These are phyloP conservation scores for Marmota flaviventris DNA, from an alignment of 2,113 vertebrate genomes.

Conservation along the genomic window DNA sequence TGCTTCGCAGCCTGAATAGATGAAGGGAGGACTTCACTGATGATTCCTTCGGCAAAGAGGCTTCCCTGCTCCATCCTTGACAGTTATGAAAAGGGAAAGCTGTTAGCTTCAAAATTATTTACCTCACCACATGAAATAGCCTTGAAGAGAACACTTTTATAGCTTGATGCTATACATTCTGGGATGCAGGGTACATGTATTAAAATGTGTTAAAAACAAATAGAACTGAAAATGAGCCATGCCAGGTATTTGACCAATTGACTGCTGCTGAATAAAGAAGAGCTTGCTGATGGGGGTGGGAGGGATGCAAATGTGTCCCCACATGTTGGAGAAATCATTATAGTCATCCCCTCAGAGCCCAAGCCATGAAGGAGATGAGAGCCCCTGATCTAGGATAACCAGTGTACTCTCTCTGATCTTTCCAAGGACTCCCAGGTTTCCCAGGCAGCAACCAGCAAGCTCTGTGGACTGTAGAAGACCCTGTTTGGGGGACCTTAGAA, in stretches of 20 bases:
- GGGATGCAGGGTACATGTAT: not conserved
- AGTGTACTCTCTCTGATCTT: conserved; percentile 6
- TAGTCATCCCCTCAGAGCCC: not conserved
- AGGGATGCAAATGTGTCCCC: not conserved
- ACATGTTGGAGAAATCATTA: not conserved
- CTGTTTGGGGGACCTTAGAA: not conserved
- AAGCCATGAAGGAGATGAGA: rapidly evolving
- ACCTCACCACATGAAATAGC: conserved; percentile 4
- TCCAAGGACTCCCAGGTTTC: conserved; percentile 28
- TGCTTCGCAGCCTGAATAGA: not conserved
- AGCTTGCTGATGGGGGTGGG: too few species aligned
- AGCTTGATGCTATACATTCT: not conserved
- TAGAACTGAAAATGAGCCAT: not conserved
- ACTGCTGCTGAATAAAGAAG: too few species aligned
- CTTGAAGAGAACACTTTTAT: not conserved
- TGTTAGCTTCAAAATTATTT: conserved; percentile 56
- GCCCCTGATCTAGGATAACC: not conserved
- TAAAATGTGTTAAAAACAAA: conserved; percentile 38
- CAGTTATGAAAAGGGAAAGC: conserved; percentile 60
- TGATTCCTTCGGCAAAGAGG: conserved; percentile 13
- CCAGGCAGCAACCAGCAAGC: conserved; percentile 4
- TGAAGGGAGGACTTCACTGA: not conserved
- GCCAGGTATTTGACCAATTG: too few species aligned
- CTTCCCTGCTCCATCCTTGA: conserved; percentile 33
- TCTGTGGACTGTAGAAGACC: not conserved